phyloP scores from a whole-genome alignment of 1,140 invertebrate genomes.

The Lithobius niger region DNA sequence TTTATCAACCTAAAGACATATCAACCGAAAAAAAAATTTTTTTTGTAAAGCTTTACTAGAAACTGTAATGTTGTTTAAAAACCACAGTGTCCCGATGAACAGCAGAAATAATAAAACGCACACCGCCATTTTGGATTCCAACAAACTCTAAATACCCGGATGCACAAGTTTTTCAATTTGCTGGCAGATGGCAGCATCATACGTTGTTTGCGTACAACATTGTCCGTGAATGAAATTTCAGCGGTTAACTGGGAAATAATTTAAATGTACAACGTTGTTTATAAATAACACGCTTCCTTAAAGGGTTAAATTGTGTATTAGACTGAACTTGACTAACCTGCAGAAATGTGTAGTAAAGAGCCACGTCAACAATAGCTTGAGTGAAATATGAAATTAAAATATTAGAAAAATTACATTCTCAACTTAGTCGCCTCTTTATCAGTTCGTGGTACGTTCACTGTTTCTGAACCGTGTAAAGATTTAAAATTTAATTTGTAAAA shows the following conservation, averaged over 20 bases:
- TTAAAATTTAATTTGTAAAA: too few relatives aligned
- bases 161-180: not conserved
- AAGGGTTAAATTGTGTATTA: not conserved
- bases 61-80: not conserved
- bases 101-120: too few relatives aligned
- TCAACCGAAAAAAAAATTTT: not conserved
- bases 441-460: too few relatives aligned
- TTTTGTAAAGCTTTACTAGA: not conserved
- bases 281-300: not conserved
- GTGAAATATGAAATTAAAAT: too few relatives aligned
- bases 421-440: too few relatives aligned
- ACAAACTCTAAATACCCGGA: not conserved
- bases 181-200: not conserved
- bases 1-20: not conserved
- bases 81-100: not conserved
- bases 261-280: not conserved
- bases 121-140: not conserved
- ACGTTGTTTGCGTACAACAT: not conserved
- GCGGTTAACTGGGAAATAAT: not conserved
- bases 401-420: too few relatives aligned
- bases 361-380: too few relatives aligned
- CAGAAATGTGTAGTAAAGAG: too few relatives aligned
- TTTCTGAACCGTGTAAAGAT: too few relatives aligned
- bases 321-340: too few relatives aligned
- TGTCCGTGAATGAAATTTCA: not conserved